Base-by-base conservation (phyloP, 2,888 invertebrate species). In the Penaeus monodon region DNA sequence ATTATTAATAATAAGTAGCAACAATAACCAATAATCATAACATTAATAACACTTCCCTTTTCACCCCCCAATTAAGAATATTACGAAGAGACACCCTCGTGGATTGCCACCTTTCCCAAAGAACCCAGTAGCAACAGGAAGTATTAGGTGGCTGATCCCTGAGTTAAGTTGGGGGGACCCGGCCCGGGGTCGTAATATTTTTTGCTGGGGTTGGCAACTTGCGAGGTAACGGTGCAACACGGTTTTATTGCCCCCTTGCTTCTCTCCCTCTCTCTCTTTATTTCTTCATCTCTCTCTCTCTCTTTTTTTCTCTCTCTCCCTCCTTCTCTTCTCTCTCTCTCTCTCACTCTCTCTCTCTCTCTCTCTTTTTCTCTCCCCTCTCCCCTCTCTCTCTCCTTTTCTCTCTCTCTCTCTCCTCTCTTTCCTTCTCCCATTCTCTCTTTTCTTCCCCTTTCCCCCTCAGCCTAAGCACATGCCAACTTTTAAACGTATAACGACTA, bases 201-300 rank as follows among this genome's bases (percentile, higher is more conserved):
- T 77, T 77, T 77, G 0, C 12, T 57, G 14, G 12, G 17, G 76
- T 38, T 38, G 44, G 38, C 76, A 38, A 76, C 49, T 57, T 24
- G 77, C 57, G 57, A 57, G 57, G 0, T 17, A 57, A 57, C 27
- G 73, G 73, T 73, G 20, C 74, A 17, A 22, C 74, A 33, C 57
- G 49, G 10, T 65, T 24, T 44, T 68, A 29, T 68, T n/a, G 29
- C 63, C 33, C 33, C 24, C 64, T 63, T n/a, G 65, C 64, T 27
- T 29, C 29, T 64, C 20, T 57, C 77, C 44, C 65, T 79, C 79
- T 79, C 79, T 79, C 63, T 79, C 79, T 79, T 29, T 73, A n/a
- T 79, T 63, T 79, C 79, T 79, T 63, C 64, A 3, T 79, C 33
- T 27, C 22, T 24, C 14, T 64, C 27, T 8, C 29, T 79, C 63